Evolutionary conservation across 2,888 invertebrate species (phyloP).

Genomic region (Cordilura impudica): DNA sequence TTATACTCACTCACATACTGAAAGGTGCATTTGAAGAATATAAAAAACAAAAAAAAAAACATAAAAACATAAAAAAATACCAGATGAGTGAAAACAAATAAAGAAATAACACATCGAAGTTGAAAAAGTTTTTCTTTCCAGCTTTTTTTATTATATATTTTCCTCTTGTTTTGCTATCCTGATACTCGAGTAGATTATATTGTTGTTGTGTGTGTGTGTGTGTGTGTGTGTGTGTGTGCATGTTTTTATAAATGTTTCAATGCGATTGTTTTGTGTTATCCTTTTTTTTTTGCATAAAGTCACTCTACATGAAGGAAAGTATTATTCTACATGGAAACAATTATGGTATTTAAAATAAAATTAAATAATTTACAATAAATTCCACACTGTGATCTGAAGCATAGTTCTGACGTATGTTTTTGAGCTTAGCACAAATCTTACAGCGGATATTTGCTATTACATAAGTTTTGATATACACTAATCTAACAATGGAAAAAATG

Average conservation of each 20-base stretch:
- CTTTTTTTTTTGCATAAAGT: not conserved
- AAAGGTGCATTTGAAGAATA: conserved; percentile 29
- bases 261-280: conserved; percentile 37
- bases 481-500: no score
- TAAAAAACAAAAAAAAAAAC: not conserved
- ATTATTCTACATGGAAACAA: no score
- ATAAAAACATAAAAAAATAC: not conserved
- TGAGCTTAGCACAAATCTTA: no score
- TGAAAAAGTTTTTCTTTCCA: conserved; percentile 10
- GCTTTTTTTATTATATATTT: not conserved
- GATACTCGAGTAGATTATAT: conserved; percentile 23
- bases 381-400: no score
- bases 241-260: conserved; percentile 19
- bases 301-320: not conserved
- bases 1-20: conserved; percentile 1
- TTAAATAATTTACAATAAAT: no score
- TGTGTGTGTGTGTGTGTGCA: conserved; percentile 12
- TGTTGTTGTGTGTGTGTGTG: conserved; percentile 12
- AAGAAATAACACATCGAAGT: conserved; percentile 23
- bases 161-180: conserved; percentile 24
- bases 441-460: no score
- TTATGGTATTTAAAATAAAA: no score
- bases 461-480: no score
- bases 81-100: conserved; percentile 41
- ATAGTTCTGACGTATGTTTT: no score